Base-by-base conservation (phyloP, 2,797 vertebrate species). In the Manis pentadactyla region DNA sequence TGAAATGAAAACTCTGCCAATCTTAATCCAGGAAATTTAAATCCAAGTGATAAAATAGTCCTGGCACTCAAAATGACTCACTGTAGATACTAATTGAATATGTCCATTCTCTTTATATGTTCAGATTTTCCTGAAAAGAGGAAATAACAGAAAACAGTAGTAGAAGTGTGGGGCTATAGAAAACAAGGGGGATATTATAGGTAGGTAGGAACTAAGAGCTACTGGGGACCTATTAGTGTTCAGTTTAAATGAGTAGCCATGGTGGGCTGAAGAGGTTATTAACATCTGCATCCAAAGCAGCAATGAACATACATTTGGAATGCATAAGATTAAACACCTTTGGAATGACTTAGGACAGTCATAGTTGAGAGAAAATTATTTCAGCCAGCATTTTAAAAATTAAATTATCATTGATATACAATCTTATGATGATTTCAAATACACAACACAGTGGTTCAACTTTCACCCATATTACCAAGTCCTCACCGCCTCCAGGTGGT, bases 311-410 rank as follows among this genome's bases (percentile, higher is more conserved):
- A 96, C n/a, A 74, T 0, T 46, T 69, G 68, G 42, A 86, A 74
- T 23, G 94, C 79, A 87, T 89, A 89, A 68, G 57, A 59, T 92
- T 64, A 92, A 42, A 84, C 83, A 93, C 6, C 21, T 95, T 82
- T 71, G 77, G 90, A 94, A 90, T 78, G 59, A 90, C 42, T 17
- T 37, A 73, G 27, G 34, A 87, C 5, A 93, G 63, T 63, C 85
- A 90, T 49, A 85, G 19, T 59, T 78, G 15, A 46, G 39, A 91
- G 7, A 95, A 90, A 96, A 82, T 11, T 34, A 83, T 53, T 59
- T 66, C 93, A 64, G 29, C n/a, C 31, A 90, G 31, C 34, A 84
- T 84, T 87, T 85, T 46, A 12, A 12, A 11, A 12, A 46, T 46
- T 46, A 46, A 46, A 46, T 46, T 46, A 46, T 46, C 46, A 46